Conservation (phyloP, 2,797 vertebrate species). For the Gymnoscopelus braueri region DNA sequence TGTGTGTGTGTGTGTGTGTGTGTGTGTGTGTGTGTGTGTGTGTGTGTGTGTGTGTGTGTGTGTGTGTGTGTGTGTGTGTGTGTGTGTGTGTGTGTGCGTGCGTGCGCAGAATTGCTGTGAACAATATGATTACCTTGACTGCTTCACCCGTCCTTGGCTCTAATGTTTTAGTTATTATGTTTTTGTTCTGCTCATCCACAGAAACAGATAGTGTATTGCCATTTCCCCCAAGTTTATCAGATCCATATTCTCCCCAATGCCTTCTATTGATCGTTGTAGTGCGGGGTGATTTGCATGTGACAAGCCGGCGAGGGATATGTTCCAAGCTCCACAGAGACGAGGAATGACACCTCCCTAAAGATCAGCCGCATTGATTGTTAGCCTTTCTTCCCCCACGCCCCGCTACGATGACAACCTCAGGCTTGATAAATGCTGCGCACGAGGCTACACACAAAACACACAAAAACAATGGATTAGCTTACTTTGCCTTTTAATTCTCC, state of each 20-base stretch:
- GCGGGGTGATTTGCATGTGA: constrained; percentile 61
- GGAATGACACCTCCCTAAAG: constrained; percentile 46
- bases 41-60: no score
- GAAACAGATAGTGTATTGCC: constrained; percentile 34
- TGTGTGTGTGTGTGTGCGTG: no score
- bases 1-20: no score
- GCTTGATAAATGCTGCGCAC: constrained; percentile 59
- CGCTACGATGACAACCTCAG: constrained; percentile 48
- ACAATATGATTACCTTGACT: constrained; percentile 29
- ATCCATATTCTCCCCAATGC: constrained; percentile 48
- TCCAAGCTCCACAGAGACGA: constrained; percentile 50
- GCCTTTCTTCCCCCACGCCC: neutral
- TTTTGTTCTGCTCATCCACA: constrained; percentile 41
- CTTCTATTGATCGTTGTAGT: constrained; percentile 59
- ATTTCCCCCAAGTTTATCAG: constrained; percentile 52
- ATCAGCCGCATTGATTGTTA: constrained; percentile 52
- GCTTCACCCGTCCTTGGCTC: neutral
- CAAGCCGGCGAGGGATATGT: constrained; percentile 31
- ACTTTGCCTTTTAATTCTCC: constrained; percentile 65
- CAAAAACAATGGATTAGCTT: constrained; percentile 64
- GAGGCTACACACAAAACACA: constrained; percentile 43
- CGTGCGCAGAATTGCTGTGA: neutral
- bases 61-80: no score
- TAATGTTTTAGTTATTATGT: constrained; percentile 43
- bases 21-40: no score